phyloP scores from a whole-genome alignment of 1,140 invertebrate species.

The Ooceraea biroi region DNA sequence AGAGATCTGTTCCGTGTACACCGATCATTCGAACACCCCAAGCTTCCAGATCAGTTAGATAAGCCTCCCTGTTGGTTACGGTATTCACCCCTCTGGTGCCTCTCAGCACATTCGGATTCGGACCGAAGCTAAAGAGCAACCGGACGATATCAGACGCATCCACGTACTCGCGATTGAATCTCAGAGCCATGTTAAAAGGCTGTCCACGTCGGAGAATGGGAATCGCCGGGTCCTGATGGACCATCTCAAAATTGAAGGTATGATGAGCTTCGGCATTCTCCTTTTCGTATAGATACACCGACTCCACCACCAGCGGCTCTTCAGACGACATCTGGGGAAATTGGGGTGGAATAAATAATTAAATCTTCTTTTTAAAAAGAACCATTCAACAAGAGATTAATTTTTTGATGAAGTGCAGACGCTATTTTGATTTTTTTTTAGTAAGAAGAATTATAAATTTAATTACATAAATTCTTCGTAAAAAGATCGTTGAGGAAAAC shows the following conservation, averaged over 20 bases:
- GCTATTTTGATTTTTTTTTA: too few species aligned
- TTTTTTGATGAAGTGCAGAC: too few species aligned
- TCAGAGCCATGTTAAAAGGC: constrained; percentile 86
- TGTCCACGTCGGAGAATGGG: constrained; percentile 87
- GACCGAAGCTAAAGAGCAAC: constrained; percentile 81
- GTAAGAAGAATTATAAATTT: too few species aligned
- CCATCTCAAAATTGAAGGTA: constrained; percentile 87
- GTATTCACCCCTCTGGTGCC: constrained; percentile 80
- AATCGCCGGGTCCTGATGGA: constrained; percentile 83
- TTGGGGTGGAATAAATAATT: background rate
- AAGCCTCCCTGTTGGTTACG: constrained; percentile 76
- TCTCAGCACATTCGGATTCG: constrained; percentile 80
- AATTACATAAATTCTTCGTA: too few species aligned
- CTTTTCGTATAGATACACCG: constrained; percentile 85
- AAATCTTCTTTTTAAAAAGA: background rate
- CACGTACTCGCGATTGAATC: constrained; percentile 84
- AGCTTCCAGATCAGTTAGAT: constrained; percentile 78
- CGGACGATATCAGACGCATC: constrained; percentile 80
- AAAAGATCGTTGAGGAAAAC: too few species aligned
- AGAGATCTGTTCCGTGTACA: constrained; percentile 74
- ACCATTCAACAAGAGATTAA: too few species aligned
- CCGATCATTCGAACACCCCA: constrained; percentile 81
- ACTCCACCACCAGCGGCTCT: constrained; percentile 84
- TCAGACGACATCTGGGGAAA: constrained; percentile 71
- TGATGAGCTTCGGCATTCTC: constrained; percentile 87